phyloP scores from a whole-genome alignment of 2,113 vertebrate species.

The Sus scrofa region T2T-Sscrofa CM000822.6:54332001-54332500 shows the following conservation, averaged over 20 bases:
- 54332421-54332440: background rate
- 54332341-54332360: background rate
- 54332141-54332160: no score
- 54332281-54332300: background rate
- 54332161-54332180: no score
- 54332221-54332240: background rate
- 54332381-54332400: background rate
- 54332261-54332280: background rate
- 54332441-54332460: background rate
- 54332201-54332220: background rate
- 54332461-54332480: background rate
- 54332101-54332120: no score
- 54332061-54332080: no score
- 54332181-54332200: background rate
- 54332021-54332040: no score
- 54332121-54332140: no score
- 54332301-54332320: background rate
- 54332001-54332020: no score
- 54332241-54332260: background rate
- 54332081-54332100: no score
- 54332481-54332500: background rate
- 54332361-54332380: background rate
- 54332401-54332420: background rate
- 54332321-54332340: background rate
- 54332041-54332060: no score